Base-by-base conservation (phyloP, 2,888 invertebrate genomes). In the Anthophora plumipes region DNA sequence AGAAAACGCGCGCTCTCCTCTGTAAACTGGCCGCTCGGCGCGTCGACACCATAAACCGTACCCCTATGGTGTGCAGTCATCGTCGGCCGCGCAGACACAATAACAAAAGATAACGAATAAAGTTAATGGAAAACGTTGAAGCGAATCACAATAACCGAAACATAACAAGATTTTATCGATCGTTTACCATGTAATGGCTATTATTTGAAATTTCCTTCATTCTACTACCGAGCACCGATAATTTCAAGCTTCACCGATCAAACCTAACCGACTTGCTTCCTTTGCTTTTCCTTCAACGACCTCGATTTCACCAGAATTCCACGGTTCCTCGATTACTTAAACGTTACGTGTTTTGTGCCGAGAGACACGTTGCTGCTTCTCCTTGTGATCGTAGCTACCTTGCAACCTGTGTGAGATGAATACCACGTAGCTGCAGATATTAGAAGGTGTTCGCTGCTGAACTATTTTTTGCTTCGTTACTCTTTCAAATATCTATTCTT, bases 21-120 rank as follows among this genome's bases (percentile, higher is more conserved):
- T 7, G 46, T 43, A 41, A 60, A 31, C 31, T 31, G 17, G 4
- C 7, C 46, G 46, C n/a, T 17, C 8, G n/a, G n/a, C n/a, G n/a
- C n/a, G 17, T 5, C 54, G 31, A 31, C 61, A 43, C 67, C 77
- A 50, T 77, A 78, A 78, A 78, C 55, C n/a, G n/a, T n/a, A n/a
- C n/a, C n/a, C n/a, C n/a, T n/a, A n/a, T n/a, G n/a, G n/a, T n/a
- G n/a, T n/a, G n/a, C 31, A 31, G 31, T 31, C 31, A 37, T 50
- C 75, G 60, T 25, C 75, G 61, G 50, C 68, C 39, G 41, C 8
- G 76, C n/a, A 22, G 61, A 22, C 78, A 22, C 59, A 69, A 46
- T 78, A 69, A 57, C 55, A 72, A 79, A 72, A 79, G 80, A 72
- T 80, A 80, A 72, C 67, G 72, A 72, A 72, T 80, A 80, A 79